Evolutionary conservation across 2,113 vertebrate species (phyloP).

Genomic region (Ivindomyrus marchei): DNA sequence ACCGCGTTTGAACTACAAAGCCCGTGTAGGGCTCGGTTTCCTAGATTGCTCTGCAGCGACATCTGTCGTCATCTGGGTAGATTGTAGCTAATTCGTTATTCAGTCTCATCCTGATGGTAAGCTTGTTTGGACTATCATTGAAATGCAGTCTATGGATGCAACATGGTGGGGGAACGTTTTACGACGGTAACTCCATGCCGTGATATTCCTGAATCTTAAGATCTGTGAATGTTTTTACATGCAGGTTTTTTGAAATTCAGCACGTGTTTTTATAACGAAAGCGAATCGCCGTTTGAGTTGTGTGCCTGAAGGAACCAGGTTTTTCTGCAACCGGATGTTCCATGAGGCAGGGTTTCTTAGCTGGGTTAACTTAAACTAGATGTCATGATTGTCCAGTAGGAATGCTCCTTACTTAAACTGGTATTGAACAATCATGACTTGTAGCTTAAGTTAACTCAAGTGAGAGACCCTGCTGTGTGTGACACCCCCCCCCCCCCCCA

Average conservation of each 20-base stretch:
- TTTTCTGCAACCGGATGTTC: background rate
- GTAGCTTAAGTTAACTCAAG: too few relatives aligned
- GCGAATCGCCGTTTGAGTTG: background rate
- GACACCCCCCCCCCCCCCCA: too few relatives aligned
- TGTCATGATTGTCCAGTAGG: too few relatives aligned
- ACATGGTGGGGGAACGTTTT: background rate
- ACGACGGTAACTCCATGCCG: background rate
- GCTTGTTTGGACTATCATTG: background rate
- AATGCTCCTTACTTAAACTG: too few relatives aligned
- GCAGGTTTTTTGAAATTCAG: background rate
- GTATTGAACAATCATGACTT: too few relatives aligned
- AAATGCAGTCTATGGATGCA: background rate
- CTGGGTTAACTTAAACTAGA: too few relatives aligned
- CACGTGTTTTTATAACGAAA: background rate
- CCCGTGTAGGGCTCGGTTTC: background rate
- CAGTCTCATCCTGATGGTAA: background rate
- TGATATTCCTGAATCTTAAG: background rate
- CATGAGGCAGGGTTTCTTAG: too few relatives aligned
- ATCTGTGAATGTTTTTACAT: background rate
- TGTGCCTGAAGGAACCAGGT: background rate
- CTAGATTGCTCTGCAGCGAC: background rate
- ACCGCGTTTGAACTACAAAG: background rate
- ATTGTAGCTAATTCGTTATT: background rate
- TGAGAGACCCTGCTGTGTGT: too few relatives aligned
- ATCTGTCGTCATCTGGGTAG: background rate